A percentile compares a stretch with the other conserved stretches of the same genome.
Evolutionary conservation across 2,888 invertebrate genomes (phyloP).

Genomic region (Cecidostiba fungosa): DNA sequence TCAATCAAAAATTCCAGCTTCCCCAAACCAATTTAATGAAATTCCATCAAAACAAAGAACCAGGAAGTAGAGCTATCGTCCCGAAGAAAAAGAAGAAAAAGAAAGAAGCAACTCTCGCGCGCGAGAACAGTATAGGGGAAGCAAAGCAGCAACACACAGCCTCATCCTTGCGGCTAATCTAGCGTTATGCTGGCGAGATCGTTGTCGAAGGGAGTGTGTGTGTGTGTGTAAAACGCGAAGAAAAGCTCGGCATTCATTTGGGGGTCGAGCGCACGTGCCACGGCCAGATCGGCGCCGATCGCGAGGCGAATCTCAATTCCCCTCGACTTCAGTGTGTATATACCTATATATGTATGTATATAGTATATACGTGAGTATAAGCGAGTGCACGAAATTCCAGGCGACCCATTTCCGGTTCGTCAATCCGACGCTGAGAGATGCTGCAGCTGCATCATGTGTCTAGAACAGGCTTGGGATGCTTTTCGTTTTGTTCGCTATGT

Average conservation of each 20-base stretch:
- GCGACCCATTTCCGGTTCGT: conserved; percentile 51
- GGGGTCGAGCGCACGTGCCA: conserved; percentile 29
- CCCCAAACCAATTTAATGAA: background rate
- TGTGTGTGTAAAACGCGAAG: background rate
- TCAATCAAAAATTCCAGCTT: background rate
- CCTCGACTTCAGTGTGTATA: background rate
- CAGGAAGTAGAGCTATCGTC: background rate
- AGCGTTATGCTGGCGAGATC: background rate
- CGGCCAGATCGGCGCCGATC: conserved; percentile 32
- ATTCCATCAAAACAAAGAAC: background rate
- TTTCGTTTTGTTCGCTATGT: background rate
- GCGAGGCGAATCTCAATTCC: conserved; percentile 51
- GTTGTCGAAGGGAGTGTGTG: background rate
- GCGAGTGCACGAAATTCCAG: conserved; percentile 9
- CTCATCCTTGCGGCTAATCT: background rate
- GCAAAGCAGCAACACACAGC: background rate
- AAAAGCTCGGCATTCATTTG: background rate
- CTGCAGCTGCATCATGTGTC: background rate
- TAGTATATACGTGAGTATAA: background rate
- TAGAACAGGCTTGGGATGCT: background rate
- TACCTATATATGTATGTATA: background rate
- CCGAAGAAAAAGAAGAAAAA: background rate
- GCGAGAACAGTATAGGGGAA: background rate
- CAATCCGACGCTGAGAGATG: conserved; percentile 13
- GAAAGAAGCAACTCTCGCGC: background rate